Evolutionary conservation across 2,113 vertebrate genomes (phyloP).

Genomic region (Calonectris borealis): DNA sequence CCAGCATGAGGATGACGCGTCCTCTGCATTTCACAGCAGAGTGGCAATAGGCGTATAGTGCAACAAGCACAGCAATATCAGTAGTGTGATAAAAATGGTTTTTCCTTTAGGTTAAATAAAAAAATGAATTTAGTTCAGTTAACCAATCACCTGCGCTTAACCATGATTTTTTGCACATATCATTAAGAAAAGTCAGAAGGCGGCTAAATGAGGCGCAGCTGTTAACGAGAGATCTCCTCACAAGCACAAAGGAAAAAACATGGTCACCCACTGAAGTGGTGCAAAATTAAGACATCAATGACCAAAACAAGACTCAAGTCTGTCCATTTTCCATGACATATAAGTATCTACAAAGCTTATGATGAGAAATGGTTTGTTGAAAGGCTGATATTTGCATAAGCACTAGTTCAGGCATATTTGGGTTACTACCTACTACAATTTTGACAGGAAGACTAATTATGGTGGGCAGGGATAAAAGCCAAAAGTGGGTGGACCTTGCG

Average conservation of each 20-base stretch:
- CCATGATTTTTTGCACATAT: not conserved
- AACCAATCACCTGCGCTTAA: not conserved
- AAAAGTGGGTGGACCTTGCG: not conserved
- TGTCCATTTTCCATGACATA: not conserved
- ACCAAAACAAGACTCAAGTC: not conserved
- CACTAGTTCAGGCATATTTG: not conserved
- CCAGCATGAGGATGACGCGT: not conserved
- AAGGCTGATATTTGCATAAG: not conserved
- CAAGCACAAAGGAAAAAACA: not conserved
- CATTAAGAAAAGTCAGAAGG: not conserved
- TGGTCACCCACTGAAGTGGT: not conserved
- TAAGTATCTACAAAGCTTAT: not conserved
- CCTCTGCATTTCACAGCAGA: not conserved
- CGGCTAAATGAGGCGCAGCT: not conserved
- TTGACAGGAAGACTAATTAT: not conserved
- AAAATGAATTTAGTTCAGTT: not conserved
- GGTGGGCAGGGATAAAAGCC: not conserved
- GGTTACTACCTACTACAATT: not conserved
- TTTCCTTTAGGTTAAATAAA: not conserved
- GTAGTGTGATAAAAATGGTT: not conserved
- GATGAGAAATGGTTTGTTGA: not conserved
- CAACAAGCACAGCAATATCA: not conserved
- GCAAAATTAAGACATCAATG: not conserved
- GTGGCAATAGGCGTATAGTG: not conserved
- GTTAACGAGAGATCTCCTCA: not conserved